These are phyloP conservation scores for Sarcophaga bullata DNA, from an alignment of 1,140 invertebrate genomes.

Conservation along the genomic window DNA sequence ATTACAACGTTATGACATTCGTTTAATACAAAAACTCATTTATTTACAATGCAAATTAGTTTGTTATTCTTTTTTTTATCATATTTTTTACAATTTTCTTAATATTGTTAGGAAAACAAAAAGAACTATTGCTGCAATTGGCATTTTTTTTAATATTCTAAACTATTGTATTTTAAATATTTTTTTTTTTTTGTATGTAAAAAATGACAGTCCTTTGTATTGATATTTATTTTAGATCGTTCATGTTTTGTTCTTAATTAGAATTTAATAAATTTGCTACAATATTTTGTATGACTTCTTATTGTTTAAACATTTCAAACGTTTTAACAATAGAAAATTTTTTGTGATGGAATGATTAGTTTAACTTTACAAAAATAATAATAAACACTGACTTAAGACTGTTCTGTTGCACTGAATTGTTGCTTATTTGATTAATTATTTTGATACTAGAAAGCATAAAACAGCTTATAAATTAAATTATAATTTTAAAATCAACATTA, in stretches of 20 bases:
- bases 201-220: conserved; percentile 23
- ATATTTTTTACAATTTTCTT: not conserved
- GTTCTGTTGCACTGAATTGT: not conserved
- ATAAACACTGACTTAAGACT: not conserved
- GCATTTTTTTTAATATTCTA: not conserved
- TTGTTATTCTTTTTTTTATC: not conserved
- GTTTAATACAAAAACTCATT: conserved; percentile 7
- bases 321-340: not conserved
- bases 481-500: conserved; percentile 23
- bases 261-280: not conserved
- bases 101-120: not conserved
- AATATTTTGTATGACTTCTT: not conserved
- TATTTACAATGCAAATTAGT: conserved; percentile 17
- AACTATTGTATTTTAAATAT: conserved; percentile 4
- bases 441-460: not conserved
- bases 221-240: conserved; percentile 26
- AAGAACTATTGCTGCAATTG: not conserved
- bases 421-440: not conserved
- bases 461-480: conserved; percentile 15
- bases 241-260: conserved; percentile 25
- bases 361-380: not conserved
- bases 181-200: not conserved
- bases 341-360: not conserved
- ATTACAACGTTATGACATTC: no score
- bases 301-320: no score